A percentile compares a stretch with the other conserved stretches of the same genome.
Evolutionary conservation across 1,140 invertebrate genomes (phyloP).

Genomic region (Calliphora vicina): DNA sequence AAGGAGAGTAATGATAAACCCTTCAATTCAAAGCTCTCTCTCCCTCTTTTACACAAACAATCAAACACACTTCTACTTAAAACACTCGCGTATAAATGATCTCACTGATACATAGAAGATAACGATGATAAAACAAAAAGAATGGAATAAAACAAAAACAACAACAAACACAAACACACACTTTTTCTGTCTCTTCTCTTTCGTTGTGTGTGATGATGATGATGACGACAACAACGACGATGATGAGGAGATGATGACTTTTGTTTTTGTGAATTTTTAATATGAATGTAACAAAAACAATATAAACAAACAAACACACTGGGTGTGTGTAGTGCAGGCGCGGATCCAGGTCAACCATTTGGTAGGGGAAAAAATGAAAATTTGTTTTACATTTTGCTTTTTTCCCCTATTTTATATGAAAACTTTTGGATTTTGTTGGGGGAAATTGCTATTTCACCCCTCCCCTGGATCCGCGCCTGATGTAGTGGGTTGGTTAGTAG

Average conservation of each 20-base stretch:
- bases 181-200: neutral
- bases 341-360: too few relatives aligned
- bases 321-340: too few relatives aligned
- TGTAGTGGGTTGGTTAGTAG: neutral
- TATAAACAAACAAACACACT: too few relatives aligned
- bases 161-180: neutral
- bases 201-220: neutral
- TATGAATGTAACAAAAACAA: neutral
- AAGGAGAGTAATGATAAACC: neutral
- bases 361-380: too few relatives aligned
- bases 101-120: constrained; percentile 19
- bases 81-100: constrained; percentile 38
- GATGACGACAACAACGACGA: neutral
- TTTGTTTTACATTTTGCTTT: too few relatives aligned
- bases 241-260: too few relatives aligned
- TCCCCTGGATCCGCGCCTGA: too few relatives aligned
- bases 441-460: too few relatives aligned
- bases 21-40: neutral
- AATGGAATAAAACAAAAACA: too few relatives aligned
- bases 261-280: neutral
- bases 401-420: too few relatives aligned
- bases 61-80: neutral
- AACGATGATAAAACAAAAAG: neutral
- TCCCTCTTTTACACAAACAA: neutral
- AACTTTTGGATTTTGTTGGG: too few relatives aligned